Evolutionary conservation across 2,113 vertebrate species (phyloP).

Genomic region (Salvator merianae): DNA sequence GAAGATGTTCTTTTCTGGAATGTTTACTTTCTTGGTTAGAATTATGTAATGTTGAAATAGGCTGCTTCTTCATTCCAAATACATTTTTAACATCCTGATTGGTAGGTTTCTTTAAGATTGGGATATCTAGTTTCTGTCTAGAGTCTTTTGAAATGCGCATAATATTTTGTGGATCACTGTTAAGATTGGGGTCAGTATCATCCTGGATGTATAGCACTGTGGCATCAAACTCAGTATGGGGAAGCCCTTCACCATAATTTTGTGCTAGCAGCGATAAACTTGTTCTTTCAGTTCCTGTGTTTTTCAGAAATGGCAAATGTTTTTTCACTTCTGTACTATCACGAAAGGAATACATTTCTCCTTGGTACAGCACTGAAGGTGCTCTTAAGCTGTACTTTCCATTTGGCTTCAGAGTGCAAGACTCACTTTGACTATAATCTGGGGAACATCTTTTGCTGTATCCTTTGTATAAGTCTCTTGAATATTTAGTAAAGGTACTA

Average conservation of each 20-base stretch:
- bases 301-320: constrained; percentile 43
- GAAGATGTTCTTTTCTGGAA: constrained; percentile 1
- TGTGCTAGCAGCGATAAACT: constrained; percentile 35
- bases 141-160: constrained; percentile 35
- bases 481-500: constrained; percentile 40
- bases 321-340: background rate
- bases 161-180: constrained; percentile 40
- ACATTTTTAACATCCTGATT: constrained; percentile 36
- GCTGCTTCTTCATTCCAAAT: constrained; percentile 29
- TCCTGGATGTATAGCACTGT: constrained; percentile 1
- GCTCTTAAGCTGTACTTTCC: constrained; percentile 33
- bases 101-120: constrained; percentile 35
- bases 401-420: constrained; percentile 32
- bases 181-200: background rate
- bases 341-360: constrained; percentile 32
- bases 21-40: constrained; percentile 21
- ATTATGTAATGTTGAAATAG: constrained; percentile 18
- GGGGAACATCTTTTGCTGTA: constrained; percentile 35
- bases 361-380: constrained; percentile 14
- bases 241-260: constrained; percentile 37
- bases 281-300: constrained; percentile 27
- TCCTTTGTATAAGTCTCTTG: constrained; percentile 24
- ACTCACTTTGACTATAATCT: constrained; percentile 22
- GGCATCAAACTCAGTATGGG: constrained; percentile 41
- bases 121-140: constrained; percentile 19